phyloP scores from a whole-genome alignment of 2,888 invertebrate species.

The Dione juno region DNA sequence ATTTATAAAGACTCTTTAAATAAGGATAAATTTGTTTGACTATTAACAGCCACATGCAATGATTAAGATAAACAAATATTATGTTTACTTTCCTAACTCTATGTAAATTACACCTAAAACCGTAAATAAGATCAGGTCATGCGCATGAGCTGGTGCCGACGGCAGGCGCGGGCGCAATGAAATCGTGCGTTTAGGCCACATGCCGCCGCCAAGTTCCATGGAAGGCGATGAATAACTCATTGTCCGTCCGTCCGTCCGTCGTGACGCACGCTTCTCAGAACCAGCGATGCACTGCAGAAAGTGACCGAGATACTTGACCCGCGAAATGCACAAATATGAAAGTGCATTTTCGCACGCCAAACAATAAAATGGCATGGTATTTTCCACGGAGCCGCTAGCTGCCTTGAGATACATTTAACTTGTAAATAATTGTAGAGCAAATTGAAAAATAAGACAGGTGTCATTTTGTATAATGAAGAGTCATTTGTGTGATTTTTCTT shows the following conservation, averaged over 20 bases:
- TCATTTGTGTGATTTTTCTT: neutral
- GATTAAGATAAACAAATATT: neutral
- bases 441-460: constrained; percentile 13
- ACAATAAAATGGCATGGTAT: constrained; percentile 43
- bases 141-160: constrained; percentile 57
- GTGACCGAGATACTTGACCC: constrained; percentile 77
- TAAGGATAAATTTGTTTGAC: neutral
- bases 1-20: neutral
- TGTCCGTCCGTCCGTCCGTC: constrained; percentile 78
- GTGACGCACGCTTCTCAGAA: constrained; percentile 81
- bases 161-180: constrained; percentile 55
- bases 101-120: constrained; percentile 35
- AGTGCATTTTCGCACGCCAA: constrained; percentile 43
- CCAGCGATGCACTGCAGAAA: constrained; percentile 66
- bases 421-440: constrained; percentile 23
- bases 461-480: constrained; percentile 8
- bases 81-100: constrained; percentile 9
- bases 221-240: constrained; percentile 83
- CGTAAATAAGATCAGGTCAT: constrained; percentile 67
- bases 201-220: constrained; percentile 75
- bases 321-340: constrained; percentile 56
- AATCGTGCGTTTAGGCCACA: constrained; percentile 80
- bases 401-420: constrained; percentile 36
- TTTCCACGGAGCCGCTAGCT: constrained; percentile 38
- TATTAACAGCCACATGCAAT: neutral